phyloP scores from a whole-genome alignment of 2,113 vertebrate genomes.

The Astatotilapia flaviijosephi region DNA sequence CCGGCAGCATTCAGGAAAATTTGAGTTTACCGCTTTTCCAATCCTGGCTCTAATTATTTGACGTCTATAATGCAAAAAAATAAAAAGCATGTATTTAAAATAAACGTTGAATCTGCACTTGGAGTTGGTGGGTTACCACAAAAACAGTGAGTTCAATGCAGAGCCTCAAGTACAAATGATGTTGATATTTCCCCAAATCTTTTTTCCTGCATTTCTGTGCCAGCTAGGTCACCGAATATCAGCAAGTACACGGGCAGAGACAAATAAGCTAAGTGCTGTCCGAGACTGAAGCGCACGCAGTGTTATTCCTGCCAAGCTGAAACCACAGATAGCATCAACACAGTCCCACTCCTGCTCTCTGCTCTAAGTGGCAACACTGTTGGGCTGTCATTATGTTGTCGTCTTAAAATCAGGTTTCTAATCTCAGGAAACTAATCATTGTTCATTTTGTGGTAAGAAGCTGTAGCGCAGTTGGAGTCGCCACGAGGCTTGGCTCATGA shows the following conservation, averaged over 20 bases:
- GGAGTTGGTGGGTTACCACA: background rate
- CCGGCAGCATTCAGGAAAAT: background rate
- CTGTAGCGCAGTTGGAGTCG: background rate
- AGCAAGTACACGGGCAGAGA: background rate
- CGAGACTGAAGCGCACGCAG: background rate
- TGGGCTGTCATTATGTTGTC: background rate
- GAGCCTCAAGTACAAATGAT: background rate
- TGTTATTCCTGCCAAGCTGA: background rate
- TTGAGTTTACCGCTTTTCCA: rapidly evolving
- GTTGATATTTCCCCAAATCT: background rate
- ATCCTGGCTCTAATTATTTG: background rate
- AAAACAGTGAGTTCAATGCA: background rate
- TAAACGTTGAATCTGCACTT: background rate
- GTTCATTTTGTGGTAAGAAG: background rate
- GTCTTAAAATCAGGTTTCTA: background rate
- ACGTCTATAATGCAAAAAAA: background rate
- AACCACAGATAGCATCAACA: background rate
- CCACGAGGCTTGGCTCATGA: background rate
- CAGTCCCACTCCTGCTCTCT: background rate
- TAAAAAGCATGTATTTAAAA: background rate
- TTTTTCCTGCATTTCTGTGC: background rate
- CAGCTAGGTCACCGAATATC: background rate
- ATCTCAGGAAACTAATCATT: background rate
- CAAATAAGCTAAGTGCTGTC: background rate
- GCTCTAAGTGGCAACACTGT: background rate